Evolutionary conservation across 2,113 vertebrate genomes (phyloP).

Genomic region (Silurus meridionalis): DNA sequence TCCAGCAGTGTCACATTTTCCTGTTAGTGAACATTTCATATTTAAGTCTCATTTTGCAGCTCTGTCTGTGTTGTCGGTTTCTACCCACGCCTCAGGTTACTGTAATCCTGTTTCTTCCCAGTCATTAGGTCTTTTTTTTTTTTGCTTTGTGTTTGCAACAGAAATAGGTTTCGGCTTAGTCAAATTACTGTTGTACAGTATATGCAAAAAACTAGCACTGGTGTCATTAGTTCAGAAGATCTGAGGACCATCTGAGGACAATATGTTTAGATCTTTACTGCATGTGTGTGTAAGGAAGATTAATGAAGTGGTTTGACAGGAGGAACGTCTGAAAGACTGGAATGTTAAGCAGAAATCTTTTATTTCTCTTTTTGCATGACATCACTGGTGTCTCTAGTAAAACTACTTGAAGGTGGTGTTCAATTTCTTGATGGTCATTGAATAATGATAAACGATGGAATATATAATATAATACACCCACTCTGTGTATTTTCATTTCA

Average conservation of each 20-base stretch:
- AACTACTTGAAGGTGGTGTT: background rate
- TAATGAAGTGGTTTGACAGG: background rate
- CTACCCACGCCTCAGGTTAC: too few species aligned
- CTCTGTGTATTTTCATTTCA: background rate
- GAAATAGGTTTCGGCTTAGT: too few species aligned
- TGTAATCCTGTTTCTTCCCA: too few species aligned
- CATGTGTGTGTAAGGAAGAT: background rate
- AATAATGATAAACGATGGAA: background rate
- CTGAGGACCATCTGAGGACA: background rate
- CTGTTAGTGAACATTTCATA: too few species aligned
- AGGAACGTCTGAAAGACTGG: background rate
- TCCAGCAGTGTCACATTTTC: too few species aligned
- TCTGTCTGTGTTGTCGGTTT: too few species aligned
- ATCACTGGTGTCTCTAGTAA: background rate
- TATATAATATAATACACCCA: background rate
- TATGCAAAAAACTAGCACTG: too few species aligned
- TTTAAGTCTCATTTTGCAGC: too few species aligned
- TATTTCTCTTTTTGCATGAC: background rate
- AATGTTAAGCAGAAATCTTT: background rate
- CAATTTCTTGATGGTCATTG: background rate
- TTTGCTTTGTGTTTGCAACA: too few species aligned
- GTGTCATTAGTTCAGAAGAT: too few species aligned
- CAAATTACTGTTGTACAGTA: too few species aligned
- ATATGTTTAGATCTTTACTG: background rate
- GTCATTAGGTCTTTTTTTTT: too few species aligned